Conservation (phyloP, 2,113 vertebrate genomes). For the Toxotes chatareus region DNA sequence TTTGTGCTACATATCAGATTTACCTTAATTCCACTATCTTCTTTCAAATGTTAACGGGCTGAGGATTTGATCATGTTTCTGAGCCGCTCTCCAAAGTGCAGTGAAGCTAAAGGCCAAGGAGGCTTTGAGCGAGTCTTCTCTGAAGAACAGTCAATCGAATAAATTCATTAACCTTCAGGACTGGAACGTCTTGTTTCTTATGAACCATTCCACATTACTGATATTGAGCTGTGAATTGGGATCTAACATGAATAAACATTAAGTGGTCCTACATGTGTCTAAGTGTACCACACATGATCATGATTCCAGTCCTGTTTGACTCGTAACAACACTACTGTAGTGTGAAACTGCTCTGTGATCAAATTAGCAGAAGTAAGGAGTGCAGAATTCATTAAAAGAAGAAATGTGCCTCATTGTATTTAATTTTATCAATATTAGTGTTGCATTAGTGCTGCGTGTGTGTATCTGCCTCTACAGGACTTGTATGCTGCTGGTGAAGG, state of each 20-base stretch:
- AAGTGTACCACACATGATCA: not conserved
- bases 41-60: constrained; percentile 43
- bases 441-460: not conserved
- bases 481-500: constrained; percentile 92
- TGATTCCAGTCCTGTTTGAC: not conserved
- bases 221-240: constrained; percentile 25
- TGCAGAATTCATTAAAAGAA: not conserved
- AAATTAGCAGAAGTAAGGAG: not conserved
- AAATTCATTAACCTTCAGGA: constrained; percentile 31
- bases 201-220: not conserved
- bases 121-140: not conserved
- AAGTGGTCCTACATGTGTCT: not conserved
- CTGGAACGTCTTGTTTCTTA: not conserved
- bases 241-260: not conserved
- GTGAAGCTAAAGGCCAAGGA: constrained; percentile 34
- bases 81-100: not conserved
- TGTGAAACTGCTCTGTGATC: not conserved
- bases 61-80: not conserved
- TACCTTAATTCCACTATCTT: not conserved
- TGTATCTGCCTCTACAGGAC: constrained; percentile 81
- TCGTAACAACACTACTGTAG: not conserved
- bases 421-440: no score
- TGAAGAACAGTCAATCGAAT: constrained; percentile 9
- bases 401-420: not conserved
- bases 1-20: not conserved